These are phyloP conservation scores for Temnothorax nylanderi DNA, from an alignment of 1,140 invertebrate genomes.

Conservation along the genomic window DNA sequence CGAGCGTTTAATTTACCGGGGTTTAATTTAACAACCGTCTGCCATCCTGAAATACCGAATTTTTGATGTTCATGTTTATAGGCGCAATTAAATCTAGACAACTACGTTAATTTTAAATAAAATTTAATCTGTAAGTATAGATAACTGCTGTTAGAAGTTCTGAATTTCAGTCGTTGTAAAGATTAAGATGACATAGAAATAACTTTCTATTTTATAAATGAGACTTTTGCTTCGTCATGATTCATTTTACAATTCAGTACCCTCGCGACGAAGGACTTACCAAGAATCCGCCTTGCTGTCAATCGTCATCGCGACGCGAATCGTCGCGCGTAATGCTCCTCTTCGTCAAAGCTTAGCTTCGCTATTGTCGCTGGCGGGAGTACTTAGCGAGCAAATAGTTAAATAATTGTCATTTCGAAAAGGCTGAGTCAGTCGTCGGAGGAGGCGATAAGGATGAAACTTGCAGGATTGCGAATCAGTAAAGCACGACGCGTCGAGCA, in stretches of 20 bases:
- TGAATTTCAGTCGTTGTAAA: background rate
- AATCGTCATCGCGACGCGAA: background rate
- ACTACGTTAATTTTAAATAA: background rate
- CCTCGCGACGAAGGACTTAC: background rate
- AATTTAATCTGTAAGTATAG: background rate
- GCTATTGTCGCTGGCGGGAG: constrained; percentile 13
- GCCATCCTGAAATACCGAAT: background rate
- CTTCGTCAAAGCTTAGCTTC: constrained; percentile 2
- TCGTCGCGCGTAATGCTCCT: constrained; percentile 2
- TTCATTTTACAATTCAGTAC: background rate
- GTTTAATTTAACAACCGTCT: constrained; percentile 38
- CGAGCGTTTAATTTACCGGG: constrained; percentile 24
- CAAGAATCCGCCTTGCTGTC: background rate
- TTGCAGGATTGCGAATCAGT: constrained; percentile 13
- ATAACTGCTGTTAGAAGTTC: background rate
- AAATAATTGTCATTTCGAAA: constrained; percentile 9
- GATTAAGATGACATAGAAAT: background rate
- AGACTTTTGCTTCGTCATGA: background rate
- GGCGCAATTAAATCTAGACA: constrained; percentile 6
- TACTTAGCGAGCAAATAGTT: constrained; percentile 40
- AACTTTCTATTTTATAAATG: background rate
- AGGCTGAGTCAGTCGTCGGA: constrained; percentile 31
- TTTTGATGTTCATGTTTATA: constrained; percentile 15
- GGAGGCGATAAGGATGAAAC: constrained; percentile 7
- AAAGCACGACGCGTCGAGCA: constrained; percentile 32